Conservation (phyloP, 1,140 invertebrate species). For the Dermatophagoides farinae region DNA sequence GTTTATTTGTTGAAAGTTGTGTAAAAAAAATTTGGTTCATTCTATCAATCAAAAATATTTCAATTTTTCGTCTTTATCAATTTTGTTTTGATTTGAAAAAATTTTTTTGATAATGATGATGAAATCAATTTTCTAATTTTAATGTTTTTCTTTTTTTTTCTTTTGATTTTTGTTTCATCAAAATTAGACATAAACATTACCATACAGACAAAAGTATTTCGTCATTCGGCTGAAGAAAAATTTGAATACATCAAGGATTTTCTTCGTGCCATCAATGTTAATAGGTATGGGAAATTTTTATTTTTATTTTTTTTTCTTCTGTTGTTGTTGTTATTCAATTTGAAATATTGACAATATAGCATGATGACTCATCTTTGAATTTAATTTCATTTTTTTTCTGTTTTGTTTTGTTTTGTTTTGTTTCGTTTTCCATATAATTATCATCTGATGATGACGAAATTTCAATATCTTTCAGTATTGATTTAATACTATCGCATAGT, state of each 20-base stretch:
- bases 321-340: not conserved
- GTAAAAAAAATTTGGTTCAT: no score
- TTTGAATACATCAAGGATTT: constrained; percentile 18
- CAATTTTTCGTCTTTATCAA: no score
- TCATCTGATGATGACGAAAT: no score
- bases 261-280: constrained; percentile 13
- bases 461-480: constrained; percentile 10
- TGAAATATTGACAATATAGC: not conserved
- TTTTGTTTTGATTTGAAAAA: no score
- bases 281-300: constrained; percentile 11
- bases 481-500: constrained; percentile 16
- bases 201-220: constrained; percentile 14
- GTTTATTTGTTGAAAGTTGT: no score
- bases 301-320: not conserved
- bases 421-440: no score
- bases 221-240: constrained; percentile 17
- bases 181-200: constrained; percentile 11
- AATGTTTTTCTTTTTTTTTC: not conserved
- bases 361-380: no score
- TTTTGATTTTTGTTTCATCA: no score
- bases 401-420: no score
- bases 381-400: no score
- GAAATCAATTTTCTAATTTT: not conserved
- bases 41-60: no score
- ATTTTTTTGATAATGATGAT: no score